Base-by-base conservation (phyloP, 1,140 invertebrate species). In the Sweltsa coloradensis region DNA sequence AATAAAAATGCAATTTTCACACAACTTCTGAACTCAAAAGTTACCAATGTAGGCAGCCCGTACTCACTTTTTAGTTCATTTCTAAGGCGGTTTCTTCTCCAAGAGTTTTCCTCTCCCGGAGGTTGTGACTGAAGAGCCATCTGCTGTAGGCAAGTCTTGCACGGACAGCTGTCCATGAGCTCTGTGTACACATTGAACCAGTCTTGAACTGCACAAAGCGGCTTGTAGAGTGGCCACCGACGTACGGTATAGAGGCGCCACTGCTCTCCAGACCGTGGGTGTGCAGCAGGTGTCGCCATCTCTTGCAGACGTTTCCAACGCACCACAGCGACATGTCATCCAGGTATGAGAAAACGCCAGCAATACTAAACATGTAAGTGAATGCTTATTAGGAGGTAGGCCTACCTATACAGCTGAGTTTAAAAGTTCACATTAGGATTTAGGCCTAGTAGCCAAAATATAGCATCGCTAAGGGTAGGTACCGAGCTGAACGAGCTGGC, bases 241-340 rank as follows among this genome's bases (percentile, higher is more conserved):
- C 76, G 65, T 48, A 73, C 72, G 0, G 83, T 78, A 56, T 84
- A 85, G 27, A 73, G 67, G 45, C 79, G 73, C 89, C 89, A 94
- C 56, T 83, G 77, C 24, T 79, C 72, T 29, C 80, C 73, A 1
- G 82, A 73, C 84, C 75, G 55, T 88, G 80, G 23, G 79, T 79
- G 37, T 78, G 74, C 26, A 95, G 67, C 19, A 95, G 75, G 18
- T 81, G 74, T 37, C 77, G 72, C 89, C 89, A 94, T 53, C 87
- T 76, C 53, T 77, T 70, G 62, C 89, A 92, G 16, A 93, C 89
- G 67, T 87, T 79, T 51, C 83, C 79, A 52, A 85, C 81, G 63
- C 82, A 79, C 82, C 86, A 89, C 50, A 94, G 66, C 3, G 89
- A 92, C 51, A 95, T 76, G 62, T 94, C 89, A 60, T 96, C 91